phyloP scores from a whole-genome alignment of 2,797 vertebrate genomes.

The Petrocephalus sullivani region DNA sequence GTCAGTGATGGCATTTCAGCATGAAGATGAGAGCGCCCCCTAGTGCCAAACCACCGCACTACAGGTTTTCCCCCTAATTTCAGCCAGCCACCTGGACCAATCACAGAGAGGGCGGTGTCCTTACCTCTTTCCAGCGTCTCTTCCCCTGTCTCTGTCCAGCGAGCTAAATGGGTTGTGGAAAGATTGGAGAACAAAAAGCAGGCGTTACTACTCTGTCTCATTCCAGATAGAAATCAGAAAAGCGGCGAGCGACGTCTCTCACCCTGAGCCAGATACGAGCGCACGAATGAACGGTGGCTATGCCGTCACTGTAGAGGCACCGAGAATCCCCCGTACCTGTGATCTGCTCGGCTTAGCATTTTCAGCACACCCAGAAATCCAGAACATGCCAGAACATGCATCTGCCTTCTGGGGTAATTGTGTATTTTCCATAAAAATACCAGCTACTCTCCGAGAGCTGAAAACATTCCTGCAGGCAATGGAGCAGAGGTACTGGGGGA shows the following conservation, averaged over 20 bases:
- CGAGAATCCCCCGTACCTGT: not conserved
- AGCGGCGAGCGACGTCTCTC: not conserved
- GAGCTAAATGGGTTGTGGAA: not conserved
- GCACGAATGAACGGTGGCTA: not conserved
- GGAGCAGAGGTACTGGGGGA: not conserved
- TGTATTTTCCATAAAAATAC: not conserved
- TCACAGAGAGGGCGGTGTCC: not conserved
- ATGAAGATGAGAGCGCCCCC: not conserved
- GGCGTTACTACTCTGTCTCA: not conserved
- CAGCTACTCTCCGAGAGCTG: not conserved
- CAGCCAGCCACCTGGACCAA: not conserved
- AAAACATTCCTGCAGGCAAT: not conserved
- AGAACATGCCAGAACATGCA: not conserved
- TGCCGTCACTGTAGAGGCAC: not conserved
- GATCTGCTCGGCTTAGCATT: not conserved
- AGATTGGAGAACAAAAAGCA: not conserved
- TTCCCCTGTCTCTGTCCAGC: not conserved
- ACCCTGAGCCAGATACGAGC: not conserved
- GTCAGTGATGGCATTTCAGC: not conserved
- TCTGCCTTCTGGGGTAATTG: not conserved
- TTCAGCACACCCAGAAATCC: not conserved
- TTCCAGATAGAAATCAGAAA: not conserved
- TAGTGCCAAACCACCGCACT: not conserved
- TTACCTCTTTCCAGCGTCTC: constrained; percentile 17
- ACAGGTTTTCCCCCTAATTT: not conserved